Percentiles rank a stretch among this genome's conserved stretches.
phyloP scores from a whole-genome alignment of 2,797 vertebrate genomes.

The Hydrocynus forskahlii region DNA sequence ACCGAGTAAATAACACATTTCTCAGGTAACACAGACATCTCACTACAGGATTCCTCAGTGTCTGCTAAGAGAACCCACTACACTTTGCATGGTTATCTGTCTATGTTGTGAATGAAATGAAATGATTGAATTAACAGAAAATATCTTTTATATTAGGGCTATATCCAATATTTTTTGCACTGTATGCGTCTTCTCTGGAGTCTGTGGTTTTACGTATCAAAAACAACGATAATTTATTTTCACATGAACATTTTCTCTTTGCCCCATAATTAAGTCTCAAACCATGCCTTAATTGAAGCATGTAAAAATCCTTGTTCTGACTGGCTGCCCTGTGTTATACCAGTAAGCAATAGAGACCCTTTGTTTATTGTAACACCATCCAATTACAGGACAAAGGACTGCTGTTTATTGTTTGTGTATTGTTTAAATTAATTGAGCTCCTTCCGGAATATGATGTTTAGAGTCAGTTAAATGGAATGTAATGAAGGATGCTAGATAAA shows the following conservation, averaged over 20 bases:
- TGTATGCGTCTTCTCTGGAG: too few relatives aligned
- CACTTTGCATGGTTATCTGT: background rate
- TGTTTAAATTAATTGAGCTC: too few relatives aligned
- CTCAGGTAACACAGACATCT: background rate
- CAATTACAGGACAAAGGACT: background rate
- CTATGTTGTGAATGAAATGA: background rate
- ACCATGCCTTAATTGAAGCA: too few relatives aligned
- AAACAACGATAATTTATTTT: background rate
- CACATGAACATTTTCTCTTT: background rate
- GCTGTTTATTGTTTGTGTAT: too few relatives aligned
- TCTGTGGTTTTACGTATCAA: background rate
- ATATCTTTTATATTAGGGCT: background rate
- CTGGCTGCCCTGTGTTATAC: background rate
- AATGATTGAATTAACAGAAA: too few relatives aligned
- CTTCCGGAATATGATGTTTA: too few relatives aligned
- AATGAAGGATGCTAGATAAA: too few relatives aligned
- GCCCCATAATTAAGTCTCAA: too few relatives aligned
- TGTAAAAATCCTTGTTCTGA: background rate
- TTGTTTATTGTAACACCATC: background rate
- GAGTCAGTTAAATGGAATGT: too few relatives aligned
- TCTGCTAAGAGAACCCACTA: background rate
- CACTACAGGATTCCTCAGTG: conserved; percentile 6
- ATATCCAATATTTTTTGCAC: too few relatives aligned
- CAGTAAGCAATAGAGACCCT: background rate
- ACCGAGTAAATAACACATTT: conserved; percentile 1